phyloP scores from a whole-genome alignment of 2,797 vertebrate species.

The Cuculus canorus region DNA sequence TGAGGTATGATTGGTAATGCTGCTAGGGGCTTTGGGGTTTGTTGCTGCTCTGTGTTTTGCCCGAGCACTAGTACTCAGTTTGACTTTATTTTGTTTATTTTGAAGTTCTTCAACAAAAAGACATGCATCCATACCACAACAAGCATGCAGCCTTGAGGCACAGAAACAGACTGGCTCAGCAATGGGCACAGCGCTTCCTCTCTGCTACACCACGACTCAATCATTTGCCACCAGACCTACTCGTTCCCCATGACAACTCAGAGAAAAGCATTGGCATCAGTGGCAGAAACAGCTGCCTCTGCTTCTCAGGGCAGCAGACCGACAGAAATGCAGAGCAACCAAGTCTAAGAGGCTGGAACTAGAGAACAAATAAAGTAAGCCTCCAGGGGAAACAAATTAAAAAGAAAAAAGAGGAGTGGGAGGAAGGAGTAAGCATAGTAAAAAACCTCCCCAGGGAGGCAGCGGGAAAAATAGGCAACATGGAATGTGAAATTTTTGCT shows the following conservation, averaged over 20 bases:
- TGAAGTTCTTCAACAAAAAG: background rate
- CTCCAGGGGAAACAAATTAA: background rate
- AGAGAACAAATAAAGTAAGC: background rate
- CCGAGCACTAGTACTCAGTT: background rate
- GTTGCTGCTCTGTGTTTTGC: background rate
- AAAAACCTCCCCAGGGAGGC: conserved; percentile 15
- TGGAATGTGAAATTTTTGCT: background rate
- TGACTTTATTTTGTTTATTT: background rate
- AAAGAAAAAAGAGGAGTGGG: background rate
- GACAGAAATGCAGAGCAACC: background rate
- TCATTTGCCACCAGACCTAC: background rate
- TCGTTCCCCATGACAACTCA: background rate
- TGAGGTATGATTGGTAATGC: background rate
- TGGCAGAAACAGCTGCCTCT: background rate
- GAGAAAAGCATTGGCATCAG: background rate
- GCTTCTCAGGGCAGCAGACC: background rate
- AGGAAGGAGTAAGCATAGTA: conserved; percentile 2
- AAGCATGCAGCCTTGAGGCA: background rate
- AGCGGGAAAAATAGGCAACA: background rate
- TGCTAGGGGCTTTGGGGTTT: background rate
- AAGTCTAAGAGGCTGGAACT: background rate
- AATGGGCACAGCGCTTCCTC: background rate
- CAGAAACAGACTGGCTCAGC: background rate
- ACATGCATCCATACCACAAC: background rate
- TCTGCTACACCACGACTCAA: accelerated